These are phyloP conservation scores for Sebastiscus tertius DNA, from an alignment of 2,797 vertebrate genomes.

Conservation along the genomic window DNA sequence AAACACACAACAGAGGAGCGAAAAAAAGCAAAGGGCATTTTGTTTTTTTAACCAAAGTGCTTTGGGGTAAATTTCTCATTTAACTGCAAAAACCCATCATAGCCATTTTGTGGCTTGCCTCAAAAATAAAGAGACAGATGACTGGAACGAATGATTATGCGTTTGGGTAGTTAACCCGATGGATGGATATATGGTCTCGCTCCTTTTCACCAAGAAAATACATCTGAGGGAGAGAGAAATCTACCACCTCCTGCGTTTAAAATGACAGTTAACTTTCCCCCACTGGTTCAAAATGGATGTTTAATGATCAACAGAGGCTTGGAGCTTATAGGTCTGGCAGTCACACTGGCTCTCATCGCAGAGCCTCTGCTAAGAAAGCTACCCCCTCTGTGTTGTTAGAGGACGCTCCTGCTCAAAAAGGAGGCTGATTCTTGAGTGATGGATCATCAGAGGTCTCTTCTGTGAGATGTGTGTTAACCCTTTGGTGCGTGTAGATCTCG, in stretches of 20 bases:
- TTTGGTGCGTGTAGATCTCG: conserved; percentile 69
- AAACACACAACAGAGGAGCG: conserved; percentile 15
- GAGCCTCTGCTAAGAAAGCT: conserved; percentile 46
- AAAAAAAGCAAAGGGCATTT: conserved; percentile 34
- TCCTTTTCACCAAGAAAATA: conserved; percentile 45
- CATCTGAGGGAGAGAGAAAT: conserved; percentile 31
- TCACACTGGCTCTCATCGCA: conserved; percentile 58
- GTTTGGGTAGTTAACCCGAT: conserved; percentile 64
- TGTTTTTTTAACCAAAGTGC: conserved; percentile 63
- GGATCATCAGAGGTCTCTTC: conserved; percentile 77
- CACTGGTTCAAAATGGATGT: conserved; percentile 81
- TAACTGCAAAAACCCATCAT: conserved; percentile 44
- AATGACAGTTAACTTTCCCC: conserved; percentile 83
- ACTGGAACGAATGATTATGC: conserved; percentile 67
- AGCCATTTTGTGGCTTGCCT: conserved; percentile 54
- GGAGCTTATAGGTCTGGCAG: conserved; percentile 58
- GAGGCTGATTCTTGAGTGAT: conserved; percentile 77
- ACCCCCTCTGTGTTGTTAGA: conserved; percentile 57
- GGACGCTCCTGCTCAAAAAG: conserved; percentile 46
- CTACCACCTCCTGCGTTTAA: conserved; percentile 72
- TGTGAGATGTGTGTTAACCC: conserved; percentile 74
- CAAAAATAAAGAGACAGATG: conserved; percentile 66
- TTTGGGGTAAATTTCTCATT: conserved; percentile 51
- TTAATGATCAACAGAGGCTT: conserved; percentile 81
- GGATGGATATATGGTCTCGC: conserved; percentile 56